phyloP scores from a whole-genome alignment of 2,888 invertebrate species.

The Drosophila subsilvestris region DNA sequence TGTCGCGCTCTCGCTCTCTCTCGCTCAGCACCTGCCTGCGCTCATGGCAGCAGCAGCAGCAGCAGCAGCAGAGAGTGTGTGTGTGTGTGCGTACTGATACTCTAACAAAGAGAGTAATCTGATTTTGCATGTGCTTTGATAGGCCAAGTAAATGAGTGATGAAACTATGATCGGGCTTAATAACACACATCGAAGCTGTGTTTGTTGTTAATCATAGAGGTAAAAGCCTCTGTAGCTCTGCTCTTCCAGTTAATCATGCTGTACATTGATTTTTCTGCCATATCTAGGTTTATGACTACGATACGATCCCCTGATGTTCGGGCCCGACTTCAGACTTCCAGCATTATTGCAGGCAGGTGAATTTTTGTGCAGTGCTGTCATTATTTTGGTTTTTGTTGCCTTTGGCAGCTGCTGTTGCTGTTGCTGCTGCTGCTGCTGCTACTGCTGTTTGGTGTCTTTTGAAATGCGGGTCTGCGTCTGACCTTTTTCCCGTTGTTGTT shows the following conservation, averaged over 20 bases:
- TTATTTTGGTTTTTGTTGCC: conserved; percentile 50
- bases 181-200: conserved; percentile 13
- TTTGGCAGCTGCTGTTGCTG: conserved; percentile 48
- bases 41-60: conserved; percentile 47
- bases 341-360: conserved; percentile 37
- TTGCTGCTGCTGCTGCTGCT: conserved; percentile 4
- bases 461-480: conserved; percentile 36
- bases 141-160: conserved; percentile 3
- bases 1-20: conserved; percentile 10
- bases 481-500: conserved; percentile 33
- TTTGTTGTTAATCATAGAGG: conserved; percentile 11
- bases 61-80: neutral
- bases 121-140: neutral
- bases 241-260: conserved; percentile 16
- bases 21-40: conserved; percentile 27
- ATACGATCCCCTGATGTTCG: conserved; percentile 17
- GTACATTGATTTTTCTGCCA: conserved; percentile 12
- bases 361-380: conserved; percentile 45
- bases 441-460: conserved; percentile 38
- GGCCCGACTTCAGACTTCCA: conserved; percentile 26
- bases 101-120: neutral
- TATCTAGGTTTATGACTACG: conserved; percentile 30
- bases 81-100: neutral
- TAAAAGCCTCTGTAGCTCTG: conserved; percentile 52
- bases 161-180: neutral